Evolutionary conservation across 2,797 vertebrate genomes (phyloP).

Genomic region (Hoplostethus atlanticus): DNA sequence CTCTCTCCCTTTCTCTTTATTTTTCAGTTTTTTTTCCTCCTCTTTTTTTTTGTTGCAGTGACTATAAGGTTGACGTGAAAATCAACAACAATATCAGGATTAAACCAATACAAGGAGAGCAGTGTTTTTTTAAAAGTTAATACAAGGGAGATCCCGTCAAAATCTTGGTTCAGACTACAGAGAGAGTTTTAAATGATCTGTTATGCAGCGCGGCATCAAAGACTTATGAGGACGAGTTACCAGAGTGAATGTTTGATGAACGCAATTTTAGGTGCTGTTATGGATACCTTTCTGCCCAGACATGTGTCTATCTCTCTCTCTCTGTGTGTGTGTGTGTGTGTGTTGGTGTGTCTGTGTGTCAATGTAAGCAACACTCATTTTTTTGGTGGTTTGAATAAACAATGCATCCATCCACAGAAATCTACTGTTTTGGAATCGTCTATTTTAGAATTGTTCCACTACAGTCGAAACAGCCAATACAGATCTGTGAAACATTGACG

Average conservation of each 20-base stretch:
- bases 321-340: neutral
- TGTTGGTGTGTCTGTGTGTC: conserved; percentile 7
- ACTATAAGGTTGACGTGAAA: conserved; percentile 49
- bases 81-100: conserved; percentile 58
- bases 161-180: conserved; percentile 31
- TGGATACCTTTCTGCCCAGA: conserved; percentile 28
- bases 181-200: conserved; percentile 48
- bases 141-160: conserved; percentile 1
- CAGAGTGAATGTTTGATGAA: conserved; percentile 36
- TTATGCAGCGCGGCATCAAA: conserved; percentile 31
- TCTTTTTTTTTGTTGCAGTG: conserved; percentile 50
- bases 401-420: neutral
- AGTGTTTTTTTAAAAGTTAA: conserved; percentile 27
- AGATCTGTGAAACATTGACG: conserved; percentile 33
- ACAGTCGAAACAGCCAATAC: neutral
- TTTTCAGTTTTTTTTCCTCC: conserved; percentile 32
- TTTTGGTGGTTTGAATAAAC: conserved; percentile 1
- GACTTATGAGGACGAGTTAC: conserved; percentile 26
- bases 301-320: neutral
- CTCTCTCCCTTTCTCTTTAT: conserved; percentile 22
- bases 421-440: neutral
- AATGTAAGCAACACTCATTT: conserved; percentile 17
- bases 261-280: conserved; percentile 25
- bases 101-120: conserved; percentile 56
- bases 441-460: conserved; percentile 25